Evolutionary conservation across 2,113 vertebrate genomes (phyloP).

Genomic region (Mesembrinibis cayennensis): DNA sequence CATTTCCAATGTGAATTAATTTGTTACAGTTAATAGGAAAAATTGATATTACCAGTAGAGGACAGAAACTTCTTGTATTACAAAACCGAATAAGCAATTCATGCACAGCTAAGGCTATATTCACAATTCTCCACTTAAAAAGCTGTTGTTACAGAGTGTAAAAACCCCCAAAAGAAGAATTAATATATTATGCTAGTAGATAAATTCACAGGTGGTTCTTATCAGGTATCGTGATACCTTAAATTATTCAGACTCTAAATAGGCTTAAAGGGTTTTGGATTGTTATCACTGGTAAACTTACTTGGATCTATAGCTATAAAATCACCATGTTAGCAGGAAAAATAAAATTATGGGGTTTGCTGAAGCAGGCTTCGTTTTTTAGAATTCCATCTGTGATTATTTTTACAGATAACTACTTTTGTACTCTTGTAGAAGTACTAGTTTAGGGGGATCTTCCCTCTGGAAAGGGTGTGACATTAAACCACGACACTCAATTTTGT

Average conservation of each 20-base stretch:
- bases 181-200: background rate
- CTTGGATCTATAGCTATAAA: background rate
- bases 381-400: background rate
- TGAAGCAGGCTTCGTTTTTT: background rate
- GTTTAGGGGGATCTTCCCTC: background rate
- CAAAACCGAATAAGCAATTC: background rate
- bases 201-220: background rate
- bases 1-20: background rate
- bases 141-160: background rate
- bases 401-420: background rate
- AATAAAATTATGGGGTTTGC: background rate
- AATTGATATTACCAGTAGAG: background rate
- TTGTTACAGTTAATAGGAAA: background rate
- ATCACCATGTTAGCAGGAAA: background rate
- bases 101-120: background rate
- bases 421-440: background rate
- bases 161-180: background rate
- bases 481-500: background rate
- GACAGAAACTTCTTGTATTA: background rate
- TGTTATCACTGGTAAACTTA: background rate
- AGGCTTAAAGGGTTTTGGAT: background rate
- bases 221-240: background rate
- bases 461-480: background rate
- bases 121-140: background rate
- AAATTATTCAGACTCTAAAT: background rate